phyloP scores from a whole-genome alignment of 2,797 vertebrate species.

The Sardinella longiceps region DNA sequence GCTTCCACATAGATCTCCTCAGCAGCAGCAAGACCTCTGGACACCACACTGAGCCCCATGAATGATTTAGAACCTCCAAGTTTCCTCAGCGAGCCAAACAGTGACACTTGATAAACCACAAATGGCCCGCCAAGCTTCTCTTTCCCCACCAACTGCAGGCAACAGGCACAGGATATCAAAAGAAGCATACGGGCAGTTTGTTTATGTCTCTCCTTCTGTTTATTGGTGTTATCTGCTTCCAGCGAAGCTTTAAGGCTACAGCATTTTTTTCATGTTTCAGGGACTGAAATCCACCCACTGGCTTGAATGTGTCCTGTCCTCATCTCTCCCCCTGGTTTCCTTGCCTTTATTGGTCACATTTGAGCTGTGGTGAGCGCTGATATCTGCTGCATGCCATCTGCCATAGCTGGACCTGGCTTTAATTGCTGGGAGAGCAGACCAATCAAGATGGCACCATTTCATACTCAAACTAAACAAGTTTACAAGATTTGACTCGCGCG shows the following conservation, averaged over 20 bases:
- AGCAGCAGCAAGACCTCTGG: background rate
- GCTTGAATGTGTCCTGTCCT: background rate
- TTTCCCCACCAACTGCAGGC: background rate
- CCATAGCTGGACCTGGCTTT: background rate
- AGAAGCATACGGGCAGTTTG: background rate
- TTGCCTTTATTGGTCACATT: constrained; percentile 22
- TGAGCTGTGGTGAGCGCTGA: background rate
- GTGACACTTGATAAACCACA: constrained; percentile 11
- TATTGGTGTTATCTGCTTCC: background rate
- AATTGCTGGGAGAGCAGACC: background rate
- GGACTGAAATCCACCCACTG: background rate
- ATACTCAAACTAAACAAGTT: background rate
- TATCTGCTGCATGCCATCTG: constrained; percentile 4
- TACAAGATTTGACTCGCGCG: background rate
- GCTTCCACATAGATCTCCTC: background rate
- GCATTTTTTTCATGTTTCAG: background rate
- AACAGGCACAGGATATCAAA: constrained; percentile 9
- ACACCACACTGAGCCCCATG: background rate
- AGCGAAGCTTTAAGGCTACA: background rate
- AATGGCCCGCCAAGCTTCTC: background rate
- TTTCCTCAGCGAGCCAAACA: background rate
- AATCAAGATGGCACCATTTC: background rate
- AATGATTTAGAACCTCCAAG: background rate
- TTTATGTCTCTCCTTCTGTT: constrained; percentile 3
- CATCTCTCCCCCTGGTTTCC: background rate